A percentile compares a stretch with the other conserved stretches of the same genome.
Evolutionary conservation across 64 coral and sea anemone species (phyloP).

Genomic region (Catalaphyllia jardinei): DNA sequence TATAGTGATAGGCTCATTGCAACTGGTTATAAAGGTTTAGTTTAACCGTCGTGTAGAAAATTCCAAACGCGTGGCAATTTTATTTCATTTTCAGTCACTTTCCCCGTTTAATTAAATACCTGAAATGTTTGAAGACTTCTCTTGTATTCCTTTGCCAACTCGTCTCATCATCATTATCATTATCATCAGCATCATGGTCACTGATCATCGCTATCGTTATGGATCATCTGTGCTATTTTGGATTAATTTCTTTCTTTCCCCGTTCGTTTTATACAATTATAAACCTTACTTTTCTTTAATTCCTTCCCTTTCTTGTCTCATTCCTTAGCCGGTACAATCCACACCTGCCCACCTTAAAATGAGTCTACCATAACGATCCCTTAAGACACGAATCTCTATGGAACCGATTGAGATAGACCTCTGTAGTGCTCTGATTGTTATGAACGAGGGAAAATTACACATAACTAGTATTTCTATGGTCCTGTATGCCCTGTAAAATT

Average conservation of each 20-base stretch:
- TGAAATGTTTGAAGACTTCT: not conserved
- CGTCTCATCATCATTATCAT: not conserved
- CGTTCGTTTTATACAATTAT: too few relatives aligned
- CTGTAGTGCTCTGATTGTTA: not conserved
- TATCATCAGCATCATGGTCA: not conserved
- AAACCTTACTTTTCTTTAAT: too few relatives aligned
- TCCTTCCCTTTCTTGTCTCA: too few relatives aligned
- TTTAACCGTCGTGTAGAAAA: too few relatives aligned
- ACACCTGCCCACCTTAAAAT: too few relatives aligned
- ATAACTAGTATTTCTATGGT: not conserved
- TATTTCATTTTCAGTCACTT: not conserved
- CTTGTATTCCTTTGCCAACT: not conserved
- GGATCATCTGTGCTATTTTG: not conserved
- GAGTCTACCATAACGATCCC: too few relatives aligned
- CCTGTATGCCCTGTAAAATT: not conserved
- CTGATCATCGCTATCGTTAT: not conserved
- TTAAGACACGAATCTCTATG: not conserved
- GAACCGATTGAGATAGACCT: not conserved
- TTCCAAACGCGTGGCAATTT: not conserved
- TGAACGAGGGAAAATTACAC: not conserved
- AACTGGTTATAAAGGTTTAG: too few relatives aligned
- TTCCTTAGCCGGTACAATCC: too few relatives aligned
- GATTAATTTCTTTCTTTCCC: too few relatives aligned
- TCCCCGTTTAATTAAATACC: not conserved
- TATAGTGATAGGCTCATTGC: too few relatives aligned